Percentiles rank a stretch among this genome's conserved stretches.
Evolutionary conservation across 2,888 invertebrate genomes (phyloP).

Genomic region (Erebia ligea): DNA sequence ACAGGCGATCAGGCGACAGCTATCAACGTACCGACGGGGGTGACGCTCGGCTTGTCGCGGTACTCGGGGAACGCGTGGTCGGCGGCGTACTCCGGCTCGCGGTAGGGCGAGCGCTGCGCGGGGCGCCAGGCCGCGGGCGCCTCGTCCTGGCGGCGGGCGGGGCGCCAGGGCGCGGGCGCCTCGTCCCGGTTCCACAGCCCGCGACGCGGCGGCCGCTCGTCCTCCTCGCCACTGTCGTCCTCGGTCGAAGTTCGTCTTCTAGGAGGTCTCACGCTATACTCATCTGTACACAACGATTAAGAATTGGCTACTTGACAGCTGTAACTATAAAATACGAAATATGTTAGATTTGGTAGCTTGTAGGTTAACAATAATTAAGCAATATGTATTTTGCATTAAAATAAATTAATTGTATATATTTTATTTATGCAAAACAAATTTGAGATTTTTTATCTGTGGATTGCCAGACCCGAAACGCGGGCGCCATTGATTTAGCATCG

Average conservation of each 20-base stretch:
- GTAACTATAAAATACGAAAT: too few relatives aligned
- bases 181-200: background rate
- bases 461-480: too few relatives aligned
- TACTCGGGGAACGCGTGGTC: background rate
- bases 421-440: too few relatives aligned
- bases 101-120: background rate
- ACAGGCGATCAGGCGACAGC: background rate
- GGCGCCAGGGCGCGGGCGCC: background rate
- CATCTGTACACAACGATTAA: background rate
- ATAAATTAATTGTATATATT: too few relatives aligned
- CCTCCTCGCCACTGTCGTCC: background rate
- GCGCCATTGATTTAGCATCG: too few relatives aligned
- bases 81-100: background rate
- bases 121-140: background rate
- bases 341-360: too few relatives aligned
- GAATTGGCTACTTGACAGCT: too few relatives aligned
- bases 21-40: conserved; percentile 19
- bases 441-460: too few relatives aligned
- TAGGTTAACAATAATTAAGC: too few relatives aligned
- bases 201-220: background rate
- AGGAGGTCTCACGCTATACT: background rate
- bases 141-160: background rate
- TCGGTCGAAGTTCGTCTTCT: background rate
- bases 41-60: conserved; percentile 23
- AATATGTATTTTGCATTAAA: too few relatives aligned